These are phyloP conservation scores for Pachyseris speciosa DNA, from an alignment of 64 coral and sea anemone species.

Conservation along the genomic window DNA sequence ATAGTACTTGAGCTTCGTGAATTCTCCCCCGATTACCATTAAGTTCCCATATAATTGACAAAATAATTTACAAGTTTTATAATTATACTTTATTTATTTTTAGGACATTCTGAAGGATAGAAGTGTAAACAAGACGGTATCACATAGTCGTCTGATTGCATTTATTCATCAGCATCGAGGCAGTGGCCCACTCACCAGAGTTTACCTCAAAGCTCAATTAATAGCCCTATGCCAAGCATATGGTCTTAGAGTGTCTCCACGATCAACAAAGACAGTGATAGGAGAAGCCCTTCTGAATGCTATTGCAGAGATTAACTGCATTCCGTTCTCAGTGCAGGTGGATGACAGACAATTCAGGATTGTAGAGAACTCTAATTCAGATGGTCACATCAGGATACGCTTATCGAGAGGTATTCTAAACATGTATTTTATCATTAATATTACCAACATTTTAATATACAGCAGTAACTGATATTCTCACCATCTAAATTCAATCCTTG, in stretches of 20 bases:
- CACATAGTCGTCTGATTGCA: background rate
- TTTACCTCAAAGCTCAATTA: background rate
- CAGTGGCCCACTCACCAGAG: background rate
- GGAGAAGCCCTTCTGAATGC: background rate
- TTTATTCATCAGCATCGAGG: background rate
- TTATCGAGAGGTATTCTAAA: too few species aligned
- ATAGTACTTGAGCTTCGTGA: too few species aligned
- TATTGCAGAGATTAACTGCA: background rate
- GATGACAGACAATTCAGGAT: constrained; percentile 10
- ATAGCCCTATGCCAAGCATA: constrained; percentile 37
- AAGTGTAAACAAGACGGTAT: background rate
- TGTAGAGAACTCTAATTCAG: too few species aligned
- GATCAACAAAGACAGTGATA: background rate
- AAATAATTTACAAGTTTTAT: too few species aligned
- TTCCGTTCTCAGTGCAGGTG: constrained; percentile 7
- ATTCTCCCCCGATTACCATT: too few species aligned
- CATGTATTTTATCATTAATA: too few species aligned
- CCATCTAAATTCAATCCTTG: too few species aligned
- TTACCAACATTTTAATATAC: too few species aligned
- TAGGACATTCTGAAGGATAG: constrained; percentile 29
- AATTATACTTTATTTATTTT: background rate
- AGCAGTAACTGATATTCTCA: too few species aligned
- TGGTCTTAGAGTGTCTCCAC: background rate
- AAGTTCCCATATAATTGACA: too few species aligned
- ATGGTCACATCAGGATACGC: too few species aligned